Evolutionary conservation across 2,797 vertebrate species (phyloP).

Genomic region (Rhinophrynus dorsalis): DNA sequence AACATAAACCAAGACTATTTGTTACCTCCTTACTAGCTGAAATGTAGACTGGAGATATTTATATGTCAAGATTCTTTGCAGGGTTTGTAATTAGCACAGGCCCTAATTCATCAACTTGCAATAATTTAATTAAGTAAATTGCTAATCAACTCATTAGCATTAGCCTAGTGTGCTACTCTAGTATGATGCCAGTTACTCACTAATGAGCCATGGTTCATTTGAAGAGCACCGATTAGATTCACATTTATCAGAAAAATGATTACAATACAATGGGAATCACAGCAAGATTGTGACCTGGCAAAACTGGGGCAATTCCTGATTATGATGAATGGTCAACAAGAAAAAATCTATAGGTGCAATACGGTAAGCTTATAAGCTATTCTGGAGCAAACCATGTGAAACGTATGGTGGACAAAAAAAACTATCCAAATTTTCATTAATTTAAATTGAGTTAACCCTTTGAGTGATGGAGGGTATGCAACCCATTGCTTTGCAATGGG

Average conservation of each 20-base stretch:
- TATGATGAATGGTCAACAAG: not conserved
- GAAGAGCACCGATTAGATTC: slow-evolving; percentile 13
- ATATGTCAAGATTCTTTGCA: slow-evolving; percentile 15
- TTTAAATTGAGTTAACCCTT: too few species aligned
- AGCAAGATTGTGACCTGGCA: not conserved
- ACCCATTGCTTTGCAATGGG: too few species aligned
- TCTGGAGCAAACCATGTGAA: too few species aligned
- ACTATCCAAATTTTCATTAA: too few species aligned
- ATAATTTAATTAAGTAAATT: slow-evolving; percentile 43
- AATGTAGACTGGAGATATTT: slow-evolving; percentile 5
- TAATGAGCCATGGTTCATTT: slow-evolving; percentile 36
- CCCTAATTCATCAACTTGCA: slow-evolving; percentile 22
- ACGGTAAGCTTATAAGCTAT: too few species aligned
- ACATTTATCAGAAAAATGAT: not conserved
- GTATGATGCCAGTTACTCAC: slow-evolving; percentile 31
- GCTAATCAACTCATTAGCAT: slow-evolving; percentile 40
- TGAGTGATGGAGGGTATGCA: too few species aligned
- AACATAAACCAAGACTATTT: too few species aligned
- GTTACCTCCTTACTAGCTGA: too few species aligned
- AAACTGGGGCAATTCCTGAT: not conserved
- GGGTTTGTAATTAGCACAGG: slow-evolving; percentile 19
- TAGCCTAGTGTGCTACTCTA: slow-evolving; percentile 33
- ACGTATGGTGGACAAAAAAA: too few species aligned
- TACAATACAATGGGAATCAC: not conserved
- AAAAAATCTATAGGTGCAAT: too few species aligned